phyloP scores from a whole-genome alignment of 2,888 invertebrate genomes.

The Phaedon cochleariae region DNA sequence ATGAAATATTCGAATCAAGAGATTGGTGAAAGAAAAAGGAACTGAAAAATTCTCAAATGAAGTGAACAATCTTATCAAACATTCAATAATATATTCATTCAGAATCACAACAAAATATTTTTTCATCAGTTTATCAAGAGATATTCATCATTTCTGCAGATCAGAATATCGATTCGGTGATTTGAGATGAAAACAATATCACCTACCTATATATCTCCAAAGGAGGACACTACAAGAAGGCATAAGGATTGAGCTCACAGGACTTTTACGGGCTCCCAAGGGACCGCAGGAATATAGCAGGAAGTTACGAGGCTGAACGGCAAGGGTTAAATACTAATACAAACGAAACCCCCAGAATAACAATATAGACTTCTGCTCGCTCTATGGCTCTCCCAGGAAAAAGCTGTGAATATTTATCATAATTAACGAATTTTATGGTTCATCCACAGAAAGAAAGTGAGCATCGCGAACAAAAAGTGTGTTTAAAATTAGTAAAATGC shows the following conservation, averaged over 20 bases:
- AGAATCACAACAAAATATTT: no score
- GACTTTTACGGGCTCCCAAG: conserved; percentile 54
- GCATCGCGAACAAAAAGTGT: conserved; percentile 58
- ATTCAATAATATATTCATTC: no score
- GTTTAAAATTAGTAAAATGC: conserved; percentile 58
- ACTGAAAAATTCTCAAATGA: no score
- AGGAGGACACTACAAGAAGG: conserved; percentile 35
- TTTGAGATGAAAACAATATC: background rate
- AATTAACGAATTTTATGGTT: conserved; percentile 64
- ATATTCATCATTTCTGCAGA: background rate
- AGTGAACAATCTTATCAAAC: no score
- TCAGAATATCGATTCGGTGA: background rate
- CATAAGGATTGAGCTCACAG: conserved; percentile 40
- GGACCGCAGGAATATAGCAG: conserved; percentile 60
- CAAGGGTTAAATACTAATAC: conserved; percentile 64
- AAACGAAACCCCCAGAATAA: conserved; percentile 62
- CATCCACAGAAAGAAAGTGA: conserved; percentile 59
- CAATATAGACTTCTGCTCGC: conserved; percentile 61
- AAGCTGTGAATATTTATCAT: conserved; percentile 64
- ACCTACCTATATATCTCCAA: no score
- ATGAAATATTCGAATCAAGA: no score
- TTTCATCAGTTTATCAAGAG: no score
- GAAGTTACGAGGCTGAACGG: conserved; percentile 62
- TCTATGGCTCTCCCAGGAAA: conserved; percentile 64
- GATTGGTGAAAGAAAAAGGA: no score